These are phyloP conservation scores for Minunthozetes semirufus DNA, from an alignment of 2,888 invertebrate genomes.

Conservation along the genomic window DNA sequence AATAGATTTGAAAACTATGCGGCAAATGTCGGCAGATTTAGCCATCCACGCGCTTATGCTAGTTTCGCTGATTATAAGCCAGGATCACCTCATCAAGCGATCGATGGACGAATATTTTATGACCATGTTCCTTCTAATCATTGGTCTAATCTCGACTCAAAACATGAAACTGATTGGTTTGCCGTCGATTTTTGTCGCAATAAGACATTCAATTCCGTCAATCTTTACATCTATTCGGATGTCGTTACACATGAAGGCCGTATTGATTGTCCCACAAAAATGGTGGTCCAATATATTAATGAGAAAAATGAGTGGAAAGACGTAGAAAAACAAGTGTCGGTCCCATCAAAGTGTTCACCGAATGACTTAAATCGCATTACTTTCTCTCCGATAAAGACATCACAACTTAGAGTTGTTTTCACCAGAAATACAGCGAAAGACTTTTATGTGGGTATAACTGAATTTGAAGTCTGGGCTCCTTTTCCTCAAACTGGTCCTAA, in stretches of 20 bases:
- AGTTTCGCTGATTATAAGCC: background rate
- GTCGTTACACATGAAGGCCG: background rate
- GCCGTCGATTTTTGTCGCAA: conserved; percentile 5
- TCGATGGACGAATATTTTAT: background rate
- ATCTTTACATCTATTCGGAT: background rate
- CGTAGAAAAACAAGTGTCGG: background rate
- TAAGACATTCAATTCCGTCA: background rate
- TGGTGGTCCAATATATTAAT: background rate
- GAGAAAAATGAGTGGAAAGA: conserved; percentile 7
- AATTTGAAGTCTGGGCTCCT: conserved; percentile 1
- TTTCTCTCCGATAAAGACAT: background rate
- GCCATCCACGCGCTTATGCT: background rate
- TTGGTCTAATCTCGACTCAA: background rate
- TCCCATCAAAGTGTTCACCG: background rate
- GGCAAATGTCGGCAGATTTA: background rate
- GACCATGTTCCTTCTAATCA: background rate
- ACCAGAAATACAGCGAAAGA: conserved; percentile 1
- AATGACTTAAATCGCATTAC: conserved; percentile 5
- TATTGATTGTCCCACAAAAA: conserved; percentile 19
- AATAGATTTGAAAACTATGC: background rate
- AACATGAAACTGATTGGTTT: conserved; percentile 6
- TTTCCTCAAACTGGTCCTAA: conserved; percentile 1
- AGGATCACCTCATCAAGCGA: background rate
- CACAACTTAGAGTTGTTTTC: background rate
- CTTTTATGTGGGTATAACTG: conserved; percentile 10